A percentile compares a stretch with the other conserved stretches of the same genome.
phyloP scores from a whole-genome alignment of 2,888 invertebrate species.

The Geophilus truncorum region DNA sequence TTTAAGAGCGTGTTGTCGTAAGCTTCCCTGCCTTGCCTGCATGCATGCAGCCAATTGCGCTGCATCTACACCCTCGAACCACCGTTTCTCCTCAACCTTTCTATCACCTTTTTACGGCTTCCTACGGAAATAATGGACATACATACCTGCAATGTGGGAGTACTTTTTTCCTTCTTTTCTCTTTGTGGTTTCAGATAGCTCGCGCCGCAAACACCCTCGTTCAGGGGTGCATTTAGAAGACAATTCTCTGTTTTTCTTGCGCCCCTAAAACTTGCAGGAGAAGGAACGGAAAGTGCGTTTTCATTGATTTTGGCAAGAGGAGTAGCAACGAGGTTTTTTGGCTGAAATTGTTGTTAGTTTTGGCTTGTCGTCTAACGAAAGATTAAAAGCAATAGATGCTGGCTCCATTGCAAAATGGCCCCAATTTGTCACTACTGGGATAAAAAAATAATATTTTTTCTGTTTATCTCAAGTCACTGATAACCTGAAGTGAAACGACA shows the following conservation, averaged over 20 bases:
- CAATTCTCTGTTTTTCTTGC: background rate
- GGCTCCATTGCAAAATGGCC: background rate
- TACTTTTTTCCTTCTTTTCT: background rate
- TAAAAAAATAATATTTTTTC: background rate
- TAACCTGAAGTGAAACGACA: conserved; percentile 14
- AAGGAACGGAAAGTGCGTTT: background rate
- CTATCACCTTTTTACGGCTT: background rate
- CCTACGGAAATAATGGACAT: background rate
- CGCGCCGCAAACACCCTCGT: background rate
- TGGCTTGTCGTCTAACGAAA: background rate
- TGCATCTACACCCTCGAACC: background rate
- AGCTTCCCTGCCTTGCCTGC: background rate
- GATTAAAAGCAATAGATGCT: conserved; percentile 3
- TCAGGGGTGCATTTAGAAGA: background rate
- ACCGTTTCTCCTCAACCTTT: background rate
- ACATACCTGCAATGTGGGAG: background rate
- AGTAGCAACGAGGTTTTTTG: background rate
- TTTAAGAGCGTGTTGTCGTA: conserved; percentile 2
- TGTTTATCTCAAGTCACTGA: background rate
- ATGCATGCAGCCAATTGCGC: background rate
- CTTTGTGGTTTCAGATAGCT: background rate
- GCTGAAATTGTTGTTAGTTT: conserved; percentile 2
- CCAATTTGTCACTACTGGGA: background rate
- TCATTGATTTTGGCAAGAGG: conserved; percentile 9
- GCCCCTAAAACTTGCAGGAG: background rate